phyloP scores from a whole-genome alignment of 2,888 invertebrate species.

The Polyommatus icarus region DNA sequence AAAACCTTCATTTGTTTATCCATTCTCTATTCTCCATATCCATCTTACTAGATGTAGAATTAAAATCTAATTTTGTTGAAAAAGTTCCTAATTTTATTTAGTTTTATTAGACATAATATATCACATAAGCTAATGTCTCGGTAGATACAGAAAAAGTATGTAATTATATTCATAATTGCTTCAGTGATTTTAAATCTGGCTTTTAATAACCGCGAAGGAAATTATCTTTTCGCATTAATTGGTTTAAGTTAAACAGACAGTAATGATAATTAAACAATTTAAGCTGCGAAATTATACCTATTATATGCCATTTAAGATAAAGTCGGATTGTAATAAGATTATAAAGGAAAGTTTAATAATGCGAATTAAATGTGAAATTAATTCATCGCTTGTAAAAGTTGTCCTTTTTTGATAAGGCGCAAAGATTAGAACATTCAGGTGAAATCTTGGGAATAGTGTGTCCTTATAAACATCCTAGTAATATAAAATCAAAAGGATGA shows the following conservation, averaged over 20 bases:
- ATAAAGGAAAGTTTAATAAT: neutral
- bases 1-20: too few species aligned
- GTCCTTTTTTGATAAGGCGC: neutral
- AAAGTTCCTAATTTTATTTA: neutral
- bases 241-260: conserved; percentile 19
- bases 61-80: too few species aligned
- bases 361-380: neutral
- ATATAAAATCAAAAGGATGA: neutral
- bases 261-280: conserved; percentile 22
- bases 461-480: neutral
- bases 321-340: conserved; percentile 14
- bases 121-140: neutral
- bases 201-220: conserved; percentile 9
- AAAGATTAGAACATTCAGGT: neutral
- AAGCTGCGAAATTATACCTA: conserved; percentile 24
- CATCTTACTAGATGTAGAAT: too few species aligned
- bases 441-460: neutral
- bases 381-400: neutral
- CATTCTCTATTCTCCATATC: too few species aligned
- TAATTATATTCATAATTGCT: conserved; percentile 13
- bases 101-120: too few species aligned
- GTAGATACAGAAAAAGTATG: neutral
- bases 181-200: conserved; percentile 1
- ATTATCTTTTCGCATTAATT: conserved; percentile 28
- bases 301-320: conserved; percentile 13